A percentile compares a stretch with the other conserved stretches of the same genome.
Conservation (phyloP, 2,888 invertebrate species). For the Empis livida region DNA sequence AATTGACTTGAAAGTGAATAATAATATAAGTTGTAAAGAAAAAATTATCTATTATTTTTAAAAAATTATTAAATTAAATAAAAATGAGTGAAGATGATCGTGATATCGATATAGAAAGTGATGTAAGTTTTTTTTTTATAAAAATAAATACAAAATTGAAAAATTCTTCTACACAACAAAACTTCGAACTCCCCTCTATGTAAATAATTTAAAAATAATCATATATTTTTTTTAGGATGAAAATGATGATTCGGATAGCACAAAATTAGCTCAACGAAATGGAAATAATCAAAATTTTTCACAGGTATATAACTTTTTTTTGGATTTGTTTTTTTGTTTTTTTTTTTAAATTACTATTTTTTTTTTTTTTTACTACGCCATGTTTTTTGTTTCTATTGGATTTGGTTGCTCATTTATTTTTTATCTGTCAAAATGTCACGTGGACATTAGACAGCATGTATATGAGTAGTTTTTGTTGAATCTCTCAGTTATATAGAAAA, state of each 20-base stretch:
- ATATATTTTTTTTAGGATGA: slow-evolving; percentile 49
- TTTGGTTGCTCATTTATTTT: not conserved
- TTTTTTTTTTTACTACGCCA: not conserved
- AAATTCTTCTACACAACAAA: not conserved
- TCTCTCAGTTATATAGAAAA: not conserved
- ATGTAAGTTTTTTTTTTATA: slow-evolving; percentile 49
- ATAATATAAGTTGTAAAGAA: too few species aligned
- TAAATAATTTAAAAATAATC: not conserved
- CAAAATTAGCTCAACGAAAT: slow-evolving; percentile 45
- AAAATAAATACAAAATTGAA: slow-evolving; percentile 1
- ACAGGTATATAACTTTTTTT: slow-evolving; percentile 42
- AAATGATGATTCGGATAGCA: slow-evolving; percentile 64
- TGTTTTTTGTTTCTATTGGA: not conserved
- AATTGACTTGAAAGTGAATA: too few species aligned
- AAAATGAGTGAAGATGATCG: slow-evolving; percentile 88
- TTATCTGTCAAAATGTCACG: slow-evolving; percentile 9
- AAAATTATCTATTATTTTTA: too few species aligned
- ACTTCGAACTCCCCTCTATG: not conserved
- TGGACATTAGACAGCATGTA: slow-evolving; percentile 2
- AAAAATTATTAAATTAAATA: not conserved
- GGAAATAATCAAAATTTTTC: slow-evolving; percentile 60
- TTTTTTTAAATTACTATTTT: not conserved
- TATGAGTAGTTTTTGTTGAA: not conserved
- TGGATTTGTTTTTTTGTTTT: not conserved
- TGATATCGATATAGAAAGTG: slow-evolving; percentile 90